These are phyloP conservation scores for Arctia plantaginis DNA, from an alignment of 2,888 invertebrate species.

Conservation along the genomic window DNA sequence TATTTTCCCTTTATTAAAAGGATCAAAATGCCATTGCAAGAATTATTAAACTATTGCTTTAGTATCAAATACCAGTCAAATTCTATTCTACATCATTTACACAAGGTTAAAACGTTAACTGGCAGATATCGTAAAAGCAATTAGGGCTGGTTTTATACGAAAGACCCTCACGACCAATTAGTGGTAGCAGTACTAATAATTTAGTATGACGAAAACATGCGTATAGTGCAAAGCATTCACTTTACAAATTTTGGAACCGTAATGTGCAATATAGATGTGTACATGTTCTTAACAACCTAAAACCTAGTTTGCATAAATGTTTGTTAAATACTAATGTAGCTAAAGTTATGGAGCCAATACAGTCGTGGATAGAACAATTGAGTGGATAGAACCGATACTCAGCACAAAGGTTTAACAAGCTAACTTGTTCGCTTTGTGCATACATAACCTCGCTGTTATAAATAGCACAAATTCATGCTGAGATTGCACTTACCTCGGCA, in stretches of 20 bases:
- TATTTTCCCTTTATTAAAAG: too few species aligned
- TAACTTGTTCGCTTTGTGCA: constrained; percentile 71
- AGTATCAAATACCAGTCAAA: too few species aligned
- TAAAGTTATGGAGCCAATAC: constrained; percentile 33
- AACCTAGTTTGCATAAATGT: constrained; percentile 20
- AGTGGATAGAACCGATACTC: constrained; percentile 47
- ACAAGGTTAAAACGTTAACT: neutral
- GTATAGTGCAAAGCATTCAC: constrained; percentile 3
- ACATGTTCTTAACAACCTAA: constrained; percentile 14
- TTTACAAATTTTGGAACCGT: constrained; percentile 1
- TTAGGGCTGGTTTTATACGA: neutral
- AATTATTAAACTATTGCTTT: too few species aligned
- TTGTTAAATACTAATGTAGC: constrained; percentile 13
- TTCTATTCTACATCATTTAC: too few species aligned
- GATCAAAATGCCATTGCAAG: too few species aligned
- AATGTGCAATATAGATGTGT: constrained; percentile 4
- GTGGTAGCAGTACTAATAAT: constrained; percentile 1
- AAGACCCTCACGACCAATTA: neutral
- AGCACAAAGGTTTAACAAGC: constrained; percentile 74
- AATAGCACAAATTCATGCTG: constrained; percentile 63
- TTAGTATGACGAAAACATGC: neutral
- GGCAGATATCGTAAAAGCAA: neutral
- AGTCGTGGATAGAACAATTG: constrained; percentile 36
- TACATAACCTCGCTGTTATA: constrained; percentile 69
- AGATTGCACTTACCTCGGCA: constrained; percentile 60